Base-by-base conservation (phyloP, 2,113 vertebrate species). In the Poeciliopsis turrubarensis region DNA sequence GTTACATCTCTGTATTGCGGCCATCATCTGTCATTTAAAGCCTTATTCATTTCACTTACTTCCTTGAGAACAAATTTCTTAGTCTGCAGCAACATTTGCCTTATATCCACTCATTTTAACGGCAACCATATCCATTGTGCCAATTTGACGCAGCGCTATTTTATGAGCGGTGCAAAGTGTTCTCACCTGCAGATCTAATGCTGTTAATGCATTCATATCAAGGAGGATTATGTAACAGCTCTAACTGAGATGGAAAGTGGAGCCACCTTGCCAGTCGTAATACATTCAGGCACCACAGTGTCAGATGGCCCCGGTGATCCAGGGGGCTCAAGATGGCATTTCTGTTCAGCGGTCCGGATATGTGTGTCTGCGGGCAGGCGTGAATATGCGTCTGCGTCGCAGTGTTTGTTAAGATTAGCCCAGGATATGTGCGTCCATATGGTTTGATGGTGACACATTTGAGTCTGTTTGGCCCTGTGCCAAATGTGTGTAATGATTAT, bases 401-500 rank as follows among this genome's bases (percentile, higher is more conserved):
- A 73, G 80, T 84, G 81, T 86, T 74, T 77, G 86, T 87, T 82
- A 78, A 57, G 78, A 88, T 84, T 87, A 86, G 76, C 68, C 70
- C 72, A 29, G 44, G 69, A 83, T 78, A 65, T 86, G 86, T 83
- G 71, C 80, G 83, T 83, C 90, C 91, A 93, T 92, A 93, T 93
- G 92, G 85, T 89, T 86, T 31, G 27, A 47, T 61, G 70, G 83
- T 34, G 71, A 83, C 85, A 82, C 73, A 31, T 91, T 90, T 80
- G 84, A 92, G 77, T 70, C 63, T 26, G 62, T 78, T 66, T 92
- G 93, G 89, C 86, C 75, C 17, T 2, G 22, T 39, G 70, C 81
- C 81, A 87, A 80, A 63, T 62, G 6, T 77, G 72, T 83, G 66
- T 72, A 77, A 77, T 22, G 2, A 63, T 57, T 57, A 37, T 34